These are phyloP conservation scores for Epirrita christyi DNA, from an alignment of 2,888 invertebrate species.

Conservation along the genomic window DNA sequence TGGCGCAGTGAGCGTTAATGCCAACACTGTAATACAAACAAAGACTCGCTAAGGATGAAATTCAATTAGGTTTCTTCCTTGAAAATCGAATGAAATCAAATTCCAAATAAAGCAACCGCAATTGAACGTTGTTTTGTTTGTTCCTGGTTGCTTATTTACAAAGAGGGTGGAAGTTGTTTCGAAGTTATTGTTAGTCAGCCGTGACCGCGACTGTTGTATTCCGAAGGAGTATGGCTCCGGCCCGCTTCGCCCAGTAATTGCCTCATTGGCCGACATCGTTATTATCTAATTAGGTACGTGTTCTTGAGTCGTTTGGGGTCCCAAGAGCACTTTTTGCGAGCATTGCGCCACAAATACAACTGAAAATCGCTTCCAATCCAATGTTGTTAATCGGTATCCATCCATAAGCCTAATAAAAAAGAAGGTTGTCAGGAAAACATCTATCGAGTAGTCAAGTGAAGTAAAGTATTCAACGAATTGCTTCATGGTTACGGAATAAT, in stretches of 20 bases:
- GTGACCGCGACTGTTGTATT: conserved; percentile 30
- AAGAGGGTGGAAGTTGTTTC: conserved; percentile 40
- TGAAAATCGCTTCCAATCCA: conserved; percentile 29
- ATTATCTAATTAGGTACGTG: conserved; percentile 49
- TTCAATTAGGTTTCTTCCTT: conserved; percentile 30
- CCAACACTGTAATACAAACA: conserved; percentile 1
- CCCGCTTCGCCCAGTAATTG: conserved; percentile 50
- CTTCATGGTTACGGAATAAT: conserved; percentile 3
- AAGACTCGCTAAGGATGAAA: conserved; percentile 18
- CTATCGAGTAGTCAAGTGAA: conserved; percentile 19
- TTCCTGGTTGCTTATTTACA: conserved; percentile 55
- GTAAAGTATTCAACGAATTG: conserved; percentile 18
- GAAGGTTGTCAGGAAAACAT: conserved; percentile 21
- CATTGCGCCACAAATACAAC: conserved; percentile 26
- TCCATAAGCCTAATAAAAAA: conserved; percentile 25
- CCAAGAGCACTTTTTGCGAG: conserved; percentile 32
- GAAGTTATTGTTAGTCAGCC: conserved; percentile 56
- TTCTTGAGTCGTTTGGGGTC: conserved; percentile 42
- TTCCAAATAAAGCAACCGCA: conserved; percentile 35
- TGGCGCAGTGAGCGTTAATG: background rate
- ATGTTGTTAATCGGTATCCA: conserved; percentile 28
- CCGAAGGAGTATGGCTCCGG: conserved; percentile 30
- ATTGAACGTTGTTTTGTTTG: conserved; percentile 48
- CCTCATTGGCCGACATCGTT: conserved; percentile 53
- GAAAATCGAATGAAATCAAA: conserved; percentile 35